A percentile compares a stretch with the other conserved stretches of the same genome.
Conservation (phyloP, 2,113 vertebrate genomes). For the Aptenodytes patagonicus region DNA sequence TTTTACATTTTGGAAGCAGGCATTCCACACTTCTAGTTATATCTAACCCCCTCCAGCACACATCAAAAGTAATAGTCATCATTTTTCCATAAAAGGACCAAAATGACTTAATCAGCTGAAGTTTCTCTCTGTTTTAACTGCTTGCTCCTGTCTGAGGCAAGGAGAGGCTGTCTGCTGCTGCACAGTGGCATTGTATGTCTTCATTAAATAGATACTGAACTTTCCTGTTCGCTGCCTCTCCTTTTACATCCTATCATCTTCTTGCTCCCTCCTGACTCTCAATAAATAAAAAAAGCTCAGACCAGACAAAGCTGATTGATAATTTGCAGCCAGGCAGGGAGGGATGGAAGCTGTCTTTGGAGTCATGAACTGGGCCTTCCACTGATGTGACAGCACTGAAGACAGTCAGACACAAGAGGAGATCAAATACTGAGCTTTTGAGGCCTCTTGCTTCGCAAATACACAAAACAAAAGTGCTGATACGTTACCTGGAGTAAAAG, state of each 20-base stretch:
- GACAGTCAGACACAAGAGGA: constrained; percentile 14
- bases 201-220: neutral
- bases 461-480: neutral
- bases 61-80: neutral
- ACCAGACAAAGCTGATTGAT: neutral
- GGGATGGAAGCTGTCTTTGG: constrained; percentile 31
- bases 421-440: constrained; percentile 29
- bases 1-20: neutral
- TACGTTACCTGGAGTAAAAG: neutral
- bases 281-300: neutral
- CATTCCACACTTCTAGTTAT: neutral
- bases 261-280: neutral
- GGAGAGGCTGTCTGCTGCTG: neutral
- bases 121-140: neutral
- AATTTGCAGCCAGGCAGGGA: neutral
- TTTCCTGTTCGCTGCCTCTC: neutral
- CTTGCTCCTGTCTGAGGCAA: neutral
- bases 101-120: neutral
- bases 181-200: neutral
- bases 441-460: constrained; percentile 13
- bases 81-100: neutral
- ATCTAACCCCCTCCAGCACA: neutral
- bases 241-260: neutral
- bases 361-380: neutral
- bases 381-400: constrained; percentile 24